A percentile compares a stretch with the other conserved stretches of the same genome.
Conservation (phyloP, 2,888 invertebrate species). For the Argyresthia goedartella region DNA sequence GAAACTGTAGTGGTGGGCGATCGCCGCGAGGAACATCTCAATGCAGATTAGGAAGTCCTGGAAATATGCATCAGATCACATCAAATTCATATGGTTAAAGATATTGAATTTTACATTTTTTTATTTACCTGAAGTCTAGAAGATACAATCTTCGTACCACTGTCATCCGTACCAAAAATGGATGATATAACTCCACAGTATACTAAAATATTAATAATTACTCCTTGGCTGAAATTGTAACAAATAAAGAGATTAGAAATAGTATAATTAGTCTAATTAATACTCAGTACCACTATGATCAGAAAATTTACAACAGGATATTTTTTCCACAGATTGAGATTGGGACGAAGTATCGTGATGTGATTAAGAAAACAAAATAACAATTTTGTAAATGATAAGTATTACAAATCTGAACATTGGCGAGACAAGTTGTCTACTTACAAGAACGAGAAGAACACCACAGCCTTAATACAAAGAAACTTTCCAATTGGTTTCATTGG, state of each 20-base stretch:
- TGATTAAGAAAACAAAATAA: too few relatives aligned
- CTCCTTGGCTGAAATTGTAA: conserved; percentile 83
- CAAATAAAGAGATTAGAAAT: conserved; percentile 6
- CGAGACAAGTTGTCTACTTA: conserved; percentile 66
- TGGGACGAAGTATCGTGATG: too few relatives aligned
- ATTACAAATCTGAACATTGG: too few relatives aligned
- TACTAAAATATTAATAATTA: conserved; percentile 88
- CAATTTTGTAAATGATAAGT: too few relatives aligned
- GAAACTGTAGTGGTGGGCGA: conserved; percentile 96
- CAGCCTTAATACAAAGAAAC: conserved; percentile 96
- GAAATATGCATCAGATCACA: conserved; percentile 22
- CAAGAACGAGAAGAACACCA: conserved; percentile 98
- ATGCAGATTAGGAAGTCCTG: conserved; percentile 97
- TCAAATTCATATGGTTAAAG: too few relatives aligned
- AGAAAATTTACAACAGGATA: too few relatives aligned
- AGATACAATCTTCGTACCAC: conserved; percentile 80
- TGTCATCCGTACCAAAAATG: conserved; percentile 78
- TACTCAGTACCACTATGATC: too few relatives aligned
- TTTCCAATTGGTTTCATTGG: conserved; percentile 96
- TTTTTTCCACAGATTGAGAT: too few relatives aligned
- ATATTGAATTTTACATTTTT: background rate
- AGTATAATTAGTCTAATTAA: background rate
- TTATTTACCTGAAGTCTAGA: conserved; percentile 81
- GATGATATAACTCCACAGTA: conserved; percentile 85
- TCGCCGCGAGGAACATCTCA: conserved; percentile 97